Evolutionary conservation across 1,140 invertebrate genomes (phyloP), one percentile per base, ranked within the genome.

Genomic region (Babylonia areolata): DNA sequence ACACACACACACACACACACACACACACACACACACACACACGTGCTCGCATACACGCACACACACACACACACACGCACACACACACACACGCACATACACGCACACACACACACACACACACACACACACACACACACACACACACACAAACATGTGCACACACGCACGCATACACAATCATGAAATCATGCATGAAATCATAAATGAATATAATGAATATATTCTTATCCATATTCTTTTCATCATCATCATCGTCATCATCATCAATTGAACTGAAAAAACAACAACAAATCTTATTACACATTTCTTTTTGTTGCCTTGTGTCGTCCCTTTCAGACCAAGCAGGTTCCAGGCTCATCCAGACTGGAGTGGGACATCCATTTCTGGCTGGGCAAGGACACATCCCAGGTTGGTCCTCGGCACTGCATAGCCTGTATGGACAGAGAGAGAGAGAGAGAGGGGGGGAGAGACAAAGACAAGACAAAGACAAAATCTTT

Each of bases 311-410:
- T 51, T 51, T 51, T 51, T 51, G 46, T 51, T 17, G 9, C 46
- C 46, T 17, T 51, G 9, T 17, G 46, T 51, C 17, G 9, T 51
- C 17, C 15, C 2, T 51, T 51, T 51, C 85, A 93, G 92, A 92
- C 92, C 46, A 90, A 91, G 77, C 88, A 90, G 33, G 31, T 31
- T 15, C 84, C 81, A 3, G 88, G 85, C 71, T 85, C 83, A 3
- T 96, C 96, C 64, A 95, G 95, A 35, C 94, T 97, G 17, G 95
- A 96, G 51, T 97, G 97, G 96, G 97, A 98, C 94, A 96, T 99
- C 86, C 98, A 99, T 93, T 98, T 98, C 91, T 99, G 98, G 98
- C 95, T 98, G 51, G 97, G 98, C 40, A 95, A 95, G 33, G 94
- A 96, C 39, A 96, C 97, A 58, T 96, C 96, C 2, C 96, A 97